A percentile compares a stretch with the other conserved stretches of the same genome.
These are phyloP conservation scores for Pentalonia nigronervosa DNA, from an alignment of 1,140 invertebrate genomes.

Conservation along the genomic window DNA sequence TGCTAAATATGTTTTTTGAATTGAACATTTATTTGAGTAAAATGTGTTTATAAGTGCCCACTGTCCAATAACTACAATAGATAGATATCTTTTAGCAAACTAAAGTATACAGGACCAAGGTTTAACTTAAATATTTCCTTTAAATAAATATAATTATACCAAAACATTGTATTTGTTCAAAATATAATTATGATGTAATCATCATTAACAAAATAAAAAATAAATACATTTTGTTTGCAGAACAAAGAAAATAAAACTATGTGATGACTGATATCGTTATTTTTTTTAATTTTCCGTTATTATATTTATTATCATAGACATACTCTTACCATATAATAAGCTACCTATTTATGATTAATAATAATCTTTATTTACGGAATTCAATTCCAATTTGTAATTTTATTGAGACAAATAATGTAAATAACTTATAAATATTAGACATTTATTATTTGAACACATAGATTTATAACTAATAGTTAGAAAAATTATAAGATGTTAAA, in stretches of 20 bases:
- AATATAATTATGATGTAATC: background rate
- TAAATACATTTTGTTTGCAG: background rate
- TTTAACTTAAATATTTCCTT: conserved; percentile 21
- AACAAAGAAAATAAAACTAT: background rate
- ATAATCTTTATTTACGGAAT: too few species aligned
- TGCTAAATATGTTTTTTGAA: background rate
- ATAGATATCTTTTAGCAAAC: background rate
- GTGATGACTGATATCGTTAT: background rate
- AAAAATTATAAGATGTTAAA: background rate
- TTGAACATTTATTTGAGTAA: background rate
- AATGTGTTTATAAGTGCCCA: background rate
- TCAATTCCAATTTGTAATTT: too few species aligned
- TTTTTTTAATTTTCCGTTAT: background rate
- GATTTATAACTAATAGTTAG: too few species aligned
- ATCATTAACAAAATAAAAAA: background rate
- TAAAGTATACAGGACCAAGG: background rate
- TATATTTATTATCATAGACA: background rate
- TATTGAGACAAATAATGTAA: too few species aligned
- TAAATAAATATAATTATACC: background rate
- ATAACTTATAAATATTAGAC: too few species aligned
- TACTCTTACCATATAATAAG: background rate
- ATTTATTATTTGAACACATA: too few species aligned
- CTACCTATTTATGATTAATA: background rate
- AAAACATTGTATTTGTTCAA: background rate
- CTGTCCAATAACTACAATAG: background rate